phyloP scores from a whole-genome alignment of 2,113 vertebrate genomes.

The Pagrus major region DNA sequence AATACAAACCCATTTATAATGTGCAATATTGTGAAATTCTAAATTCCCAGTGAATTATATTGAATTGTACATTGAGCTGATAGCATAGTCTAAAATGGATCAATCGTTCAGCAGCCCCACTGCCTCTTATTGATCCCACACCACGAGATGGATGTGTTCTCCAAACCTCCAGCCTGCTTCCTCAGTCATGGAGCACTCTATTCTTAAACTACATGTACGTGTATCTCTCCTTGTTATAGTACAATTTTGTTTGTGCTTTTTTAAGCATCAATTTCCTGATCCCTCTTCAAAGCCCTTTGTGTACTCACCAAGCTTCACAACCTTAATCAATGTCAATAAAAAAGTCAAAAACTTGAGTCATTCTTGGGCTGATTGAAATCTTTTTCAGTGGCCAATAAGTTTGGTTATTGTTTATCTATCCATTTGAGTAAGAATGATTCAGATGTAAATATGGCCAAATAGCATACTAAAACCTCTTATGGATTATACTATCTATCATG shows the following conservation, averaged over 20 bases:
- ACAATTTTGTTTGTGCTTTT: not conserved
- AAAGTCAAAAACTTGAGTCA: not conserved
- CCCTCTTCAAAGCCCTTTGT: not conserved
- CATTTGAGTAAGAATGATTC: not conserved
- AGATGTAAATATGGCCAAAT: not conserved
- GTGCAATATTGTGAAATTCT: not conserved
- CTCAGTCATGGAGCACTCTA: slow-evolving; percentile 70
- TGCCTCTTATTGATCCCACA: slow-evolving; percentile 80
- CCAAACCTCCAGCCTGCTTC: slow-evolving; percentile 46
- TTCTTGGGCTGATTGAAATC: too few relatives aligned
- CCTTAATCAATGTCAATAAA: not conserved
- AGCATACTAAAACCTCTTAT: not conserved
- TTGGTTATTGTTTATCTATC: too few relatives aligned
- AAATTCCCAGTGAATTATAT: slow-evolving; percentile 32
- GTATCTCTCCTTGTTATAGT: slow-evolving; percentile 5
- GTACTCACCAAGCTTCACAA: not conserved
- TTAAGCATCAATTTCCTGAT: not conserved
- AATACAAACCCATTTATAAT: slow-evolving; percentile 7
- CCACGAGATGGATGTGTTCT: slow-evolving; percentile 76
- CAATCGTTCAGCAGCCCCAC: slow-evolving; percentile 70
- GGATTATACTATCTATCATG: not conserved
- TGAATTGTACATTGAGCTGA: slow-evolving; percentile 63
- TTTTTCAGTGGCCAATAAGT: too few relatives aligned
- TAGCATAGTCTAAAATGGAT: slow-evolving; percentile 71
- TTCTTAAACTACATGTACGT: slow-evolving; percentile 34